A percentile compares a stretch with the other conserved stretches of the same genome.
phyloP scores from a whole-genome alignment of 2,888 invertebrate species.

The Cephus runcator region DNA sequence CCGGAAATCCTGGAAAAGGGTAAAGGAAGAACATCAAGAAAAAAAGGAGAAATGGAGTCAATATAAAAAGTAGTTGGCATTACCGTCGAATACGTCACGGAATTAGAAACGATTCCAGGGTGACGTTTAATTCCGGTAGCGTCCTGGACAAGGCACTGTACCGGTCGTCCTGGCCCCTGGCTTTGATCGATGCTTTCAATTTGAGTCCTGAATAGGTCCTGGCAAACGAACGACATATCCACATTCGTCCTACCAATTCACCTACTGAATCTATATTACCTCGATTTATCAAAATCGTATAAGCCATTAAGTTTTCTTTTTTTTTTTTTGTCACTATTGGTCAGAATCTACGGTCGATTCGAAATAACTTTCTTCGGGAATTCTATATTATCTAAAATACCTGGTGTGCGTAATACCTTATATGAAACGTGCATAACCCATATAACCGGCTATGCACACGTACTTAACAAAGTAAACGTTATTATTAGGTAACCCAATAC shows the following conservation, averaged over 20 bases:
- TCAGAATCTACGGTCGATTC: background rate
- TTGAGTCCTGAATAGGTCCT: background rate
- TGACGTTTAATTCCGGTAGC: background rate
- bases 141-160: background rate
- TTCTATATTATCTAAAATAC: background rate
- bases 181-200: background rate
- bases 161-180: background rate
- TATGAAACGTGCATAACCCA: too few relatives aligned
- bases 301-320: background rate
- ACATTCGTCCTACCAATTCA: background rate
- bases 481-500: background rate
- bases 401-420: background rate
- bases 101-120: background rate
- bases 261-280: background rate
- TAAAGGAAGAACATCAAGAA: background rate
- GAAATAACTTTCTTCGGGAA: background rate
- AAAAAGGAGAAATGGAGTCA: background rate
- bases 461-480: background rate
- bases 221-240: background rate
- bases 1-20: background rate
- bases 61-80: background rate
- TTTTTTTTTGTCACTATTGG: background rate
- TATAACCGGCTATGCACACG: background rate
- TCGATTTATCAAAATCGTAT: background rate
- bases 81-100: background rate